These are phyloP conservation scores for Haliclystus octoradiatus DNA, from an alignment of 30 jellyfish, hydroid and myxozoan species.

Conservation along the genomic window DNA sequence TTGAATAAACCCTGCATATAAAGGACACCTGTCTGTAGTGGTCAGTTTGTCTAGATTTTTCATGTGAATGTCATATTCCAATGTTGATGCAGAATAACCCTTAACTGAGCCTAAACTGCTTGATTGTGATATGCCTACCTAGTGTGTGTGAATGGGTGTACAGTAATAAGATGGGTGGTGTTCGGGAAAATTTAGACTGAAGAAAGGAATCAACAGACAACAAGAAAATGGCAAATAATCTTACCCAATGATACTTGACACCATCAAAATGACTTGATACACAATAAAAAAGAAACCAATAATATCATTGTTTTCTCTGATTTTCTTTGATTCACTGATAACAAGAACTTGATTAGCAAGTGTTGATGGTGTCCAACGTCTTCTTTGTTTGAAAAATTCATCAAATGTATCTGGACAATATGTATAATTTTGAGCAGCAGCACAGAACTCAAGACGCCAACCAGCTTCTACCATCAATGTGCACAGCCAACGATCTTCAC, in stretches of 20 bases:
- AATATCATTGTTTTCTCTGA: conserved; percentile 67
- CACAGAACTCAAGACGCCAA: conserved; percentile 90
- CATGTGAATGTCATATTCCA: too few relatives aligned
- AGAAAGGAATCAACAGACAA: too few relatives aligned
- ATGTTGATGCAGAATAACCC: too few relatives aligned
- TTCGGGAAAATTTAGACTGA: too few relatives aligned
- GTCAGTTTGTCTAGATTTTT: too few relatives aligned
- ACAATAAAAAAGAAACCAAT: conserved; percentile 56
- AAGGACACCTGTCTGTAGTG: too few relatives aligned
- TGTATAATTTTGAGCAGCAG: conserved; percentile 81
- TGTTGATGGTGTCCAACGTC: conserved; percentile 97
- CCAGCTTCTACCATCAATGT: conserved; percentile 92
- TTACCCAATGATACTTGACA: conserved; percentile 88
- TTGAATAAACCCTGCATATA: too few relatives aligned
- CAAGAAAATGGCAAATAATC: too few relatives aligned
- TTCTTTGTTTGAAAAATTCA: conserved; percentile 81
- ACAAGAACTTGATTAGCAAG: conserved; percentile 70
- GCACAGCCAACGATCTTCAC: conserved; percentile 98
- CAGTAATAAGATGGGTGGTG: too few relatives aligned
- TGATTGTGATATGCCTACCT: too few relatives aligned
- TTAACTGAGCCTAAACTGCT: too few relatives aligned
- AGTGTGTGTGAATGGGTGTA: too few relatives aligned
- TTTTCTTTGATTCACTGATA: conserved; percentile 34
- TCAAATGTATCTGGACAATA: conserved; percentile 91
- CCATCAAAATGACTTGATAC: conserved; percentile 63